phyloP scores from a whole-genome alignment of 2,888 invertebrate genomes.

The Diogma glabrata region DNA sequence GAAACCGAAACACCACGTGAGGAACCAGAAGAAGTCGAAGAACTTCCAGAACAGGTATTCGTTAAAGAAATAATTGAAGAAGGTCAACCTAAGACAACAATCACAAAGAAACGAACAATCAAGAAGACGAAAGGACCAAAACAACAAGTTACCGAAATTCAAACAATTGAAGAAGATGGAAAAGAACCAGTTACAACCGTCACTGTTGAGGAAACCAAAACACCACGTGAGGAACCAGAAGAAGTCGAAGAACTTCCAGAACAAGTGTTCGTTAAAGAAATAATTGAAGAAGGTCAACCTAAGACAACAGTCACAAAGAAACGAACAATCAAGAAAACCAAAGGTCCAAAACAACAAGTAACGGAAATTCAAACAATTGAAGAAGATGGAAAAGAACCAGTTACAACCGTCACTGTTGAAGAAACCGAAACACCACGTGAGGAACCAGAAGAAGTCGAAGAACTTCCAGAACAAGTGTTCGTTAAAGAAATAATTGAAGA shows the following conservation, averaged over 20 bases:
- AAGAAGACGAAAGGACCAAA: conserved; percentile 36
- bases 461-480: conserved; percentile 31
- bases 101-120: conserved; percentile 37
- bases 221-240: conserved; percentile 30
- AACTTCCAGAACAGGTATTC: conserved; percentile 20
- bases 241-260: conserved; percentile 27
- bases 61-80: conserved; percentile 34
- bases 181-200: conserved; percentile 34
- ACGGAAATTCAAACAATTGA: conserved; percentile 33
- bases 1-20: conserved; percentile 19
- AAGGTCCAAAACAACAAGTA: conserved; percentile 28
- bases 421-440: not conserved
- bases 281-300: conserved; percentile 31
- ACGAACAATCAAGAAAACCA: conserved; percentile 26
- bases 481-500: conserved; percentile 16
- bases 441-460: conserved; percentile 20
- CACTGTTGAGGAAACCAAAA: conserved; percentile 19
- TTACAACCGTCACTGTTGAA: conserved; percentile 23
- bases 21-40: conserved; percentile 22
- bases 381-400: conserved; percentile 29
- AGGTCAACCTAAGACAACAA: conserved; percentile 30
- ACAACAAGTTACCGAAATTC: conserved; percentile 35
- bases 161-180: conserved; percentile 35
- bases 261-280: conserved; percentile 35
- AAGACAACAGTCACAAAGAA: conserved; percentile 7